Base-by-base conservation (phyloP, 2,888 invertebrate genomes). In the Julus scanicus region DNA sequence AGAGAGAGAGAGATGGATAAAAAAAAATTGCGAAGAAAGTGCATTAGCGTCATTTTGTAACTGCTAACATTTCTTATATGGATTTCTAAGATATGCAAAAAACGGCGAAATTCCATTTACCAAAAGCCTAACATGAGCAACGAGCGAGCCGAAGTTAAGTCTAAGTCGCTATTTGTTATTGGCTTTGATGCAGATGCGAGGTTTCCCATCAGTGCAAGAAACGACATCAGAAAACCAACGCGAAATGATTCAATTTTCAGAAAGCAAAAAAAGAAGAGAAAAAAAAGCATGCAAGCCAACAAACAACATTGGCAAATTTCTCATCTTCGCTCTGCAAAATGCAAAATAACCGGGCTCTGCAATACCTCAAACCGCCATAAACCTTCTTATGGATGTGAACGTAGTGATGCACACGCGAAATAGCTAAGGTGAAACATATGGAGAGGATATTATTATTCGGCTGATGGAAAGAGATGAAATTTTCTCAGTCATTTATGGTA, bases 101-200 rank as follows among this genome's bases (percentile, higher is more conserved):
- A 20, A 71, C 29, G 29, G 29, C 20, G 29, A 71, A 71, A 71
- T 71, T 71, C 71, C 71, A 71, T 71, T 71, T 71, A 9, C 71
- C n/a, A 20, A 71, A 44, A 29, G 71, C 71, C 71, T 71, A 71
- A 71, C 71, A 29, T 71, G 71, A 71, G 71, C 71, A 71, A 29
- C 71, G 71, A 71, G 71, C 71, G 71, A 71, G 71, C 71, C n/a
- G 71, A 20, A 71, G 71, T 71, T 71, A 71, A 71, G 71, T 71
- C 71, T 71, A 71, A 71, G 71, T 71, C 71, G 71, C 71, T 71
- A 71, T 71, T 71, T 71, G 71, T 71, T 71, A 71, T 71, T 71
- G 71, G 71, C 71, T 71, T 71, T 71, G 71, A 71, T 71, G 71
- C 71, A 71, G 71, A 71, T 71, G 71, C 71, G 71, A 71, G 71